phyloP scores from a whole-genome alignment of 1,140 invertebrate genomes.

The Cylas formicarius region DNA sequence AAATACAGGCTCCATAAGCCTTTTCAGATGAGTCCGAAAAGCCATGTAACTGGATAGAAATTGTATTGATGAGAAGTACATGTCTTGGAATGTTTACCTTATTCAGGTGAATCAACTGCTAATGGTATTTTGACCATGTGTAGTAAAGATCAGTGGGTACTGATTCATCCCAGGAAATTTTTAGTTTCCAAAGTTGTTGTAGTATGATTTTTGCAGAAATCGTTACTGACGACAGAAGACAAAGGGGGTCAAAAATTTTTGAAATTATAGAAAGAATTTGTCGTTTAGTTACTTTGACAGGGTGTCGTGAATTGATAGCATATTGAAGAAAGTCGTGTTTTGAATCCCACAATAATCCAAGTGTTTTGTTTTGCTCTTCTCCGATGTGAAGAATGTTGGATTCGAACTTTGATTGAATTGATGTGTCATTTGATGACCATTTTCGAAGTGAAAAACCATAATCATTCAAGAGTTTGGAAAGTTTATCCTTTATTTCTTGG shows the following conservation, averaged over 20 bases:
- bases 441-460: too few species aligned
- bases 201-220: constrained; percentile 33
- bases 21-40: constrained; percentile 6
- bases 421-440: too few species aligned
- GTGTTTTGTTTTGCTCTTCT: too few species aligned
- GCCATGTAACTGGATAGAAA: not conserved
- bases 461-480: too few species aligned
- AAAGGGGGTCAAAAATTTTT: constrained; percentile 35
- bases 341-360: too few species aligned
- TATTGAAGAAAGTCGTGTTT: too few species aligned
- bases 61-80: constrained; percentile 1
- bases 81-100: constrained; percentile 6
- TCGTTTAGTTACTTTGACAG: constrained; percentile 32
- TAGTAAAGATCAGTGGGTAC: constrained; percentile 18
- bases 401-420: too few species aligned
- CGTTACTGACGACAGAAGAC: constrained; percentile 30
- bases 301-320: too few species aligned
- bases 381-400: too few species aligned
- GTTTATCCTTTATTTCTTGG: too few species aligned
- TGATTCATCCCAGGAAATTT: constrained; percentile 31
- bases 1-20: constrained; percentile 26
- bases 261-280: constrained; percentile 27
- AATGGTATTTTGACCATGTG: too few species aligned
- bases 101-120: too few species aligned
- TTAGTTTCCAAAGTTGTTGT: constrained; percentile 33